Percentiles rank a stretch among this genome's conserved stretches.
These are phyloP conservation scores for Drosophila chauvacae DNA, from an alignment of 1,140 invertebrate genomes.

Conservation along the genomic window DNA sequence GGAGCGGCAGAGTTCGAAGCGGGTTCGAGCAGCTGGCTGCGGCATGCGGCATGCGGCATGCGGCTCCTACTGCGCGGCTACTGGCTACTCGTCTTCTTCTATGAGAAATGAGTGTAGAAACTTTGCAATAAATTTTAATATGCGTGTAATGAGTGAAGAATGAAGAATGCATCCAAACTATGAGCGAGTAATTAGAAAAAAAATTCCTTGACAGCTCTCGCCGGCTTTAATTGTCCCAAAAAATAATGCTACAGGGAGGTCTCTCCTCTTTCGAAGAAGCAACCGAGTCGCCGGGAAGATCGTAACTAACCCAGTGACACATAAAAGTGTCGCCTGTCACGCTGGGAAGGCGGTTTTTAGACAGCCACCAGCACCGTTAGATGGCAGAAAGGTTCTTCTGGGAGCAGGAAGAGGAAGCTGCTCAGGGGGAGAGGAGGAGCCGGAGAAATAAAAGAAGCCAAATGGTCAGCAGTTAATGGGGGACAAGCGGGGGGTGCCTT, in stretches of 20 bases:
- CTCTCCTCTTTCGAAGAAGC: background rate
- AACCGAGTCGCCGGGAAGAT: constrained; percentile 9
- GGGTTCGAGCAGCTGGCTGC: background rate
- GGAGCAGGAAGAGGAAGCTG: background rate
- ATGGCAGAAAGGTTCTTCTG: constrained; percentile 9
- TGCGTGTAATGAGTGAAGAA: constrained; percentile 77
- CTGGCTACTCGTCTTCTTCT: constrained; percentile 72
- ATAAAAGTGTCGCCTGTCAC: constrained; percentile 80
- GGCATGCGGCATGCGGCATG: constrained; percentile 14
- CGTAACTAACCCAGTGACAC: constrained; percentile 75
- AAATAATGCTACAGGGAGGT: constrained; percentile 39
- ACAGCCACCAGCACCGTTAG: constrained; percentile 48
- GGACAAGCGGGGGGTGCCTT: background rate
- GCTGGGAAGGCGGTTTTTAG: constrained; percentile 26
- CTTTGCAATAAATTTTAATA: constrained; percentile 83
- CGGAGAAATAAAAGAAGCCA: constrained; percentile 60
- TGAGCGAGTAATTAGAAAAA: constrained; percentile 72
- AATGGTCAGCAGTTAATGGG: constrained; percentile 51
- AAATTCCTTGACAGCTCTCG: constrained; percentile 39
- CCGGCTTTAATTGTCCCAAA: constrained; percentile 57
- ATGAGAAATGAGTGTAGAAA: constrained; percentile 81
- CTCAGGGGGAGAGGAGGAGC: background rate
- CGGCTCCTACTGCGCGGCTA: constrained; percentile 15
- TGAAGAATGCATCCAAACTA: constrained; percentile 68
- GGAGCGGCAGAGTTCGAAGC: constrained; percentile 14